Base-by-base conservation (phyloP, 2,888 invertebrate genomes). In the Globia sparganii region DNA sequence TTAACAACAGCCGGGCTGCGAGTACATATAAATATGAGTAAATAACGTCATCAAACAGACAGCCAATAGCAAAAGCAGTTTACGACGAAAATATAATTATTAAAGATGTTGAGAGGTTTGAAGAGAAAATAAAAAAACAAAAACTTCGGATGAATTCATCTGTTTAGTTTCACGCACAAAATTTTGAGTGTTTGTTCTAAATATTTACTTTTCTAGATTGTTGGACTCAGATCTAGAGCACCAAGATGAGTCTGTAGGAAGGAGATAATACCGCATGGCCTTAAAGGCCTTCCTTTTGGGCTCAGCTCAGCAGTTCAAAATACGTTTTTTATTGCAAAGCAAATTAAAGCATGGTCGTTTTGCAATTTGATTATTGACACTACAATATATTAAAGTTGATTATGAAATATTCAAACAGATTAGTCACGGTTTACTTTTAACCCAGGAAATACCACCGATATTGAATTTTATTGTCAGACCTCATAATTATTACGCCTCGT, bases 1-100 rank as follows among this genome's bases (percentile, higher is more conserved):
- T 91, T 90, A 88, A 91, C 90, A 90, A 90, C 89, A 90, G 87
- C 83, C 86, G 84, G 78, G 68, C 76, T 80, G 86, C 77, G 87
- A 85, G 86, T 80, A 87, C 83, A 86, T 87, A 88, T 89, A 89
- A 88, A 89, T 88, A 89, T 87, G 78, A 80, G 86, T 85, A 86
- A 89, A 89, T 86, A 88, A 86, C 86, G 84, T 87, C 84, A 85
- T 78, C 83, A 77, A 78, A 78, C 65, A 66, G 78, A 77, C 68
- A 77, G 58, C 78, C 72, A 72, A 86, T 80, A 79, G 67, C 40
- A 56, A 56, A 70, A 78, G n/a, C 59, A 21, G 58, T 73, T 73
- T 73, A 78, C 68, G 46, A 78, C 25, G 53, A 68, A 68, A 56
- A 76, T 73, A 74, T 84, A 78, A 84, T 78, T 78, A 84, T 78